A percentile compares a stretch with the other conserved stretches of the same genome.
These are phyloP conservation scores for Tetraneura akinire DNA, from an alignment of 1,140 invertebrate genomes.

Conservation along the genomic window DNA sequence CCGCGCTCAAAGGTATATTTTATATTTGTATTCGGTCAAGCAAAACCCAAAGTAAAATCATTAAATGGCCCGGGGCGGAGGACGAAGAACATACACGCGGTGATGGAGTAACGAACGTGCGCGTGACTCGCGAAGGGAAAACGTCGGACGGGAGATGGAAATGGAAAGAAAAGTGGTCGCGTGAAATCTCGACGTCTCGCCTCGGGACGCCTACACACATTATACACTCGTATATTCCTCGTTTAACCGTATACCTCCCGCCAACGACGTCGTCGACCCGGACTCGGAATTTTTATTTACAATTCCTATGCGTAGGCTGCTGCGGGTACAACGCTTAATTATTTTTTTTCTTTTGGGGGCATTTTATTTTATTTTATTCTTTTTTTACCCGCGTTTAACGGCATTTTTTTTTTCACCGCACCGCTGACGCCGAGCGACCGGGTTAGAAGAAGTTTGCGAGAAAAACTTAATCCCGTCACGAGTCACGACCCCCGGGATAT, in stretches of 20 bases:
- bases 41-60: background rate
- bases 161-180: background rate
- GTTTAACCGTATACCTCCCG: too few relatives aligned
- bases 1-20: background rate
- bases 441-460: too few relatives aligned
- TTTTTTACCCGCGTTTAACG: background rate
- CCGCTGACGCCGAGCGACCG: too few relatives aligned
- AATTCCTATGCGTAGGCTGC: background rate
- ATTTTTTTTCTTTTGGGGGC: background rate
- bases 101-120: background rate
- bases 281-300: slow-evolving; percentile 17
- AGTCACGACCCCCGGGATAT: too few relatives aligned
- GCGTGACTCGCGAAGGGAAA: background rate
- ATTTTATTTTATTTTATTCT: too few relatives aligned
- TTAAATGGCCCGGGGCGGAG: background rate
- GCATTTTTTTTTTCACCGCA: background rate
- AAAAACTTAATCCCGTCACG: background rate
- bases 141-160: background rate
- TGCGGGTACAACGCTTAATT: background rate
- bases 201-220: background rate
- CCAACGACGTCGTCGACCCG: background rate
- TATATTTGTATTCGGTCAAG: background rate
- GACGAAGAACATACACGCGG: too few relatives aligned
- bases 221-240: too few relatives aligned
- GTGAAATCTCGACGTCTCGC: slow-evolving; percentile 13